Base-by-base conservation (phyloP, 1,140 invertebrate species). In the Adoxophyes honmai region DNA sequence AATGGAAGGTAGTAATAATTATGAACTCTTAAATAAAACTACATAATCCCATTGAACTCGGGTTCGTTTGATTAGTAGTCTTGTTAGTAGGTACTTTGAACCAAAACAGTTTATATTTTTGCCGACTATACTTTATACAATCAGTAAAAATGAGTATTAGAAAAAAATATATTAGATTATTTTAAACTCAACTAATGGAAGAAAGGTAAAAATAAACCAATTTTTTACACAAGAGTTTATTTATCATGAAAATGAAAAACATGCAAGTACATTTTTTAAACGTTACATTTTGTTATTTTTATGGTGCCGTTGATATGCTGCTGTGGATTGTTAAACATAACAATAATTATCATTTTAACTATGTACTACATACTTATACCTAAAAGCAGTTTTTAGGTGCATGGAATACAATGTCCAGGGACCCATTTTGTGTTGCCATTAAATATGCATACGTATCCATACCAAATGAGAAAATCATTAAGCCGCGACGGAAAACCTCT, bases 261-360 rank as follows among this genome's bases (percentile, higher is more conserved):
- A 85, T 85, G 84, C 81, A 82, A 78, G 65, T 85, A 83, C 81
- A 84, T 83, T 82, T 81, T 78, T 62, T 55, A 72, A 76, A 82
- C 82, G 75, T 72, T 77, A 86, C 76, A 77, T 68, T 70, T 71
- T 69, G 64, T 78, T 76, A 79, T 75, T 75, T 57, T 71, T 69
- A 69, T 61, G 65, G 81, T 85, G 81, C 78, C 56, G 54, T 62
- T 78, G 70, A 77, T 76, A 84, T 81, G 75, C 81, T 70, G 81
- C 78, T 70, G 80, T 86, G 83, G 75, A 76, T 75, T 66, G 73
- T 81, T 83, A 81, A 77, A 79, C 62, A 73, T 76, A 69, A 72
- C 56, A 64, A 58, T 68, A 54, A 63, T 61, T 61, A 51, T 64
- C 64, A 72, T 60, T 70, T 70, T 76, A 67, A 55, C 62, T 77